Base-by-base conservation (phyloP, 2,888 invertebrate species). In the Malachius bipustulatus region DNA sequence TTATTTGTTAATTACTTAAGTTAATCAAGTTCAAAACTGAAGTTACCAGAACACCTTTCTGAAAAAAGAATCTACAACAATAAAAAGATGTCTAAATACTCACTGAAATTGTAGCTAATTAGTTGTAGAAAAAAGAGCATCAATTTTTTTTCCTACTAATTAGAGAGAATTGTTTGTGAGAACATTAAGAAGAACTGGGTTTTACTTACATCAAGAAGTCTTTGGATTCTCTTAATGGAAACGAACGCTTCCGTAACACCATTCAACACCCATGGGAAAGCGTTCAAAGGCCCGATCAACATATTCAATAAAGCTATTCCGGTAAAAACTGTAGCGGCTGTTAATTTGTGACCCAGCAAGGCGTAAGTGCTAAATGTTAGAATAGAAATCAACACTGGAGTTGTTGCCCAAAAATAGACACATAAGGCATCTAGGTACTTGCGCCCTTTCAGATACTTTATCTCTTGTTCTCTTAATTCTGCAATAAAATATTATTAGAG, bases 321-420 rank as follows among this genome's bases (percentile, higher is more conserved):
- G 0, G 97, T 96, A 54, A 97, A 98, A 45, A 82, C 90, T 36
- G 82, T 89, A 13, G 93, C 82, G 2, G 96, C 91, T 30, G 81
- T 81, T 6, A 97, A 68, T 31, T 74, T 65, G 66, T 82, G 70
- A 39, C 89, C 81, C 46, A 85, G 56, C n/a, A 82, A 59, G 14
- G 79, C 76, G 51, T 84, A 88, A 4, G 81, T 77, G 9, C 76
- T 73, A 51, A 91, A 82, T 1, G 89, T 90, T 6, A 89, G 65
- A 38, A 89, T 73, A 2, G 88, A 81, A 50, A 90, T 87, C 12
- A 90, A 58, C 14, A 96, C 87, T 0, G 97, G 97, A 4, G 96
- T 96, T 1, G 91, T 90, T 0, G 97, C 97, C 97, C 97, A 98
- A 60, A 98, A 83, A 59, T 90, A 97, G 9, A 98, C 97, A 63